Conservation (phyloP, 2,888 invertebrate genomes). For the Sycophila texana region DNA sequence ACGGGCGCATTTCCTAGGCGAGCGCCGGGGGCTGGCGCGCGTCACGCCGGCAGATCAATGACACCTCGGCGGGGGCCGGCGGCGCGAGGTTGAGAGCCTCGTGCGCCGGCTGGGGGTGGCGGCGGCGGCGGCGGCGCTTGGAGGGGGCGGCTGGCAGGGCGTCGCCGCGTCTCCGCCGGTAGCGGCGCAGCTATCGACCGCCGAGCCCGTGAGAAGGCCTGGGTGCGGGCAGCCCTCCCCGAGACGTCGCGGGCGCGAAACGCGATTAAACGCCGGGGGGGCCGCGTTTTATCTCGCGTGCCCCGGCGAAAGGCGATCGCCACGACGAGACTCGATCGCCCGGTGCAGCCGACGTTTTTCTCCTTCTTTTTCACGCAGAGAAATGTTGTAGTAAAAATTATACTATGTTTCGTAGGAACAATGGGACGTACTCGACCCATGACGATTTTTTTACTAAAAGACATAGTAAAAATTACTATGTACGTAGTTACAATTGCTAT, state of each 20-base stretch:
- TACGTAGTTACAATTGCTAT: too few relatives aligned
- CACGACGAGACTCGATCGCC: too few relatives aligned
- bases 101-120: slow-evolving; percentile 64
- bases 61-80: slow-evolving; percentile 36
- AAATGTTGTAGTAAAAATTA: too few relatives aligned
- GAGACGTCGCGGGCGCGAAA: slow-evolving; percentile 16
- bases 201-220: slow-evolving; percentile 14
- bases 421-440: too few relatives aligned
- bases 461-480: too few relatives aligned
- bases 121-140: slow-evolving; percentile 63
- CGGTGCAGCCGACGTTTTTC: too few relatives aligned
- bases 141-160: slow-evolving; percentile 65
- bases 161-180: slow-evolving; percentile 73
- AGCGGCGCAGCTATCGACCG: slow-evolving; percentile 75
- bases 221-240: slow-evolving; percentile 57
- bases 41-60: slow-evolving; percentile 52
- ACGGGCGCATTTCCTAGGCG: neutral
- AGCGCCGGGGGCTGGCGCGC: neutral
- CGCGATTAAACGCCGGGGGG: slow-evolving; percentile 40
- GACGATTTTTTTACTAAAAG: too few relatives aligned
- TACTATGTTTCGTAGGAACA: too few relatives aligned
- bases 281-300: neutral
- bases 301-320: too few relatives aligned
- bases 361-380: too few relatives aligned
- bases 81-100: slow-evolving; percentile 70